These are phyloP conservation scores for Pipistrellus nathusii DNA, from an alignment of 2,797 vertebrate genomes.

Conservation along the genomic window DNA sequence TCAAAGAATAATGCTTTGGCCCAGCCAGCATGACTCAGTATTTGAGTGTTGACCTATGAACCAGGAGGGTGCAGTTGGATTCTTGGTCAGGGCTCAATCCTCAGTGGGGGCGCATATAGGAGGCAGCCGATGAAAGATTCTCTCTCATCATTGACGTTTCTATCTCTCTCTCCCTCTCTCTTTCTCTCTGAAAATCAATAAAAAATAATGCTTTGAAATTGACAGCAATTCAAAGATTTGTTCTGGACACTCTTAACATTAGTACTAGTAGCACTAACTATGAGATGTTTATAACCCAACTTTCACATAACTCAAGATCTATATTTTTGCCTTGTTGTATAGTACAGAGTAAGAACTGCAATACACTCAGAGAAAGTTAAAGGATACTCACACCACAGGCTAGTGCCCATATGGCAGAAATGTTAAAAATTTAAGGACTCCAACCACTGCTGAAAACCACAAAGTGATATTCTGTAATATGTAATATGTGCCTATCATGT, in stretches of 20 bases:
- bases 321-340: not conserved
- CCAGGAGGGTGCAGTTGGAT: no score
- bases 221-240: not conserved
- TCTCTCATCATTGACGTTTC: no score
- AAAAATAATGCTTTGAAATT: not conserved
- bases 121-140: no score
- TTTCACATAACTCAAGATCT: not conserved
- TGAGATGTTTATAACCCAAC: not conserved
- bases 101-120: no score
- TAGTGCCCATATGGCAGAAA: not conserved
- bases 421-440: not conserved
- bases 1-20: conserved; percentile 4
- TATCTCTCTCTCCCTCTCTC: no score
- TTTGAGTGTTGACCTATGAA: no score
- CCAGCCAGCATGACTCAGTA: no score
- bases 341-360: not conserved
- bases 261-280: not conserved
- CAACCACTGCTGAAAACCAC: not conserved
- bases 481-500: not conserved
- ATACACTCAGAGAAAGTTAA: not conserved
- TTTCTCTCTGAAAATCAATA: no score
- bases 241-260: not conserved
- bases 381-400: not conserved
- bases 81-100: no score
- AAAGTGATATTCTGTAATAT: conserved; percentile 9